A percentile compares a stretch with the other conserved stretches of the same genome.
These are phyloP conservation scores for Schrankia costaestrigalis DNA, from an alignment of 2,888 invertebrate genomes.

Conservation along the genomic window DNA sequence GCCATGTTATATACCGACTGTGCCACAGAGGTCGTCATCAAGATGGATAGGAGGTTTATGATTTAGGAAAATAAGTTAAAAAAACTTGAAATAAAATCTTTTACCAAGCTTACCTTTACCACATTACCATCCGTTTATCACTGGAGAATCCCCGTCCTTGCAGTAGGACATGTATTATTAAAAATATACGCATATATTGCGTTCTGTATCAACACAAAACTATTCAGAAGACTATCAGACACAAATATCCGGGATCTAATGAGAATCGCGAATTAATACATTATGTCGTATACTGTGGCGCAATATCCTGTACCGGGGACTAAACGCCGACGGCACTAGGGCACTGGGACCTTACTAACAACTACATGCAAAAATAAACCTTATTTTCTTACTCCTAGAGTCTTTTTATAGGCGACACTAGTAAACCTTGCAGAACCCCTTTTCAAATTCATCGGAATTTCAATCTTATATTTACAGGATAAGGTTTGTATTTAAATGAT, in stretches of 20 bases:
- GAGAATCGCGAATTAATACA: constrained; percentile 34
- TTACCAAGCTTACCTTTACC: too few species aligned
- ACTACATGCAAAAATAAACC: constrained; percentile 10
- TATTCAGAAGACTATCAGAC: constrained; percentile 20
- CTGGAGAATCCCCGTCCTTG: too few species aligned
- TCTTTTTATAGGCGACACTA: too few species aligned
- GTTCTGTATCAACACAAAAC: background rate
- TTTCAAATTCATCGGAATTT: background rate
- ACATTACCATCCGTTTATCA: too few species aligned
- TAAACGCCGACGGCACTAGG: constrained; percentile 23
- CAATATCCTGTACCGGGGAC: constrained; percentile 40
- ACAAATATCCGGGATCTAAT: constrained; percentile 37
- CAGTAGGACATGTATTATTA: too few species aligned
- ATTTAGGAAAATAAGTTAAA: too few species aligned
- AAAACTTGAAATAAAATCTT: too few species aligned
- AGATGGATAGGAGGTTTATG: too few species aligned
- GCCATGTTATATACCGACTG: too few species aligned
- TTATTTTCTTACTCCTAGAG: too few species aligned
- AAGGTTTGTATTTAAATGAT: background rate
- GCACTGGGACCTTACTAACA: constrained; percentile 17
- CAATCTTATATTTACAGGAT: background rate
- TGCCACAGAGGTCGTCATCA: too few species aligned
- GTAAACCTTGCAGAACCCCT: background rate
- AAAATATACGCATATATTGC: too few species aligned
- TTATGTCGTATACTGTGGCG: constrained; percentile 21